Evolutionary conservation across 2,113 vertebrate species (phyloP).

Genomic region (Xiphophorus couchianus): DNA sequence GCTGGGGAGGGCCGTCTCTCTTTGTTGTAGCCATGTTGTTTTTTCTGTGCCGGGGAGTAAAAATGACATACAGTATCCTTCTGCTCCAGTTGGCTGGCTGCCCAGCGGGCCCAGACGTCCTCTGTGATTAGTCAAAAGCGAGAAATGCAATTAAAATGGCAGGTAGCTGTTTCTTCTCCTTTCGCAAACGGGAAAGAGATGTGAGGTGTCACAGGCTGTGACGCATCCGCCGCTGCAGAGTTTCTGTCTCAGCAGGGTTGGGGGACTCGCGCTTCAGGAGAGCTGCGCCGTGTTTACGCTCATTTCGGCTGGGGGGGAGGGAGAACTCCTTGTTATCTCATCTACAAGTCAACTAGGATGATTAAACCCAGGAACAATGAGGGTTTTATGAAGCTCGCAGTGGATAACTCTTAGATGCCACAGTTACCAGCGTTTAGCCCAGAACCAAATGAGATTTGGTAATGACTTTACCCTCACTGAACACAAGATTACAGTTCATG

Average conservation of each 20-base stretch:
- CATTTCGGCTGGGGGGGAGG: neutral
- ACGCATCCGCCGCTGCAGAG: slow-evolving; percentile 15
- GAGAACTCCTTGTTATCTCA: slow-evolving; percentile 45
- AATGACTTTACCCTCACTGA: neutral
- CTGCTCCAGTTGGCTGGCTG: slow-evolving; percentile 67
- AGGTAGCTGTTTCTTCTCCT: slow-evolving; percentile 79
- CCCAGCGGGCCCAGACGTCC: slow-evolving; percentile 69
- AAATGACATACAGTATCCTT: slow-evolving; percentile 69
- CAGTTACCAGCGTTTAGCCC: neutral
- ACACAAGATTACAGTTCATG: neutral
- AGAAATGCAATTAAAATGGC: slow-evolving; percentile 79
- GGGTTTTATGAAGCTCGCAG: slow-evolving; percentile 28
- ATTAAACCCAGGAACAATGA: slow-evolving; percentile 4
- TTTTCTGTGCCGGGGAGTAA: slow-evolving; percentile 59
- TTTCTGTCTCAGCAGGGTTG: slow-evolving; percentile 32
- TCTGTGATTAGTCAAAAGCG: slow-evolving; percentile 75
- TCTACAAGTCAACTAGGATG: slow-evolving; percentile 42
- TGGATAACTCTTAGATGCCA: neutral
- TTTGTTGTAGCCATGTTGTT: slow-evolving; percentile 34
- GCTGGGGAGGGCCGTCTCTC: slow-evolving; percentile 18
- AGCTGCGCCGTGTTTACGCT: slow-evolving; percentile 44
- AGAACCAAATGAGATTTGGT: neutral
- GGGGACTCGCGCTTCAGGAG: slow-evolving; percentile 37
- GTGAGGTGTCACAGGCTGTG: slow-evolving; percentile 55
- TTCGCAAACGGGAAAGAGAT: slow-evolving; percentile 64